Percentiles rank a stretch among this genome's conserved stretches.
Evolutionary conservation across 2,888 invertebrate species (phyloP).

Genomic region (Drosophila paramelanica): DNA sequence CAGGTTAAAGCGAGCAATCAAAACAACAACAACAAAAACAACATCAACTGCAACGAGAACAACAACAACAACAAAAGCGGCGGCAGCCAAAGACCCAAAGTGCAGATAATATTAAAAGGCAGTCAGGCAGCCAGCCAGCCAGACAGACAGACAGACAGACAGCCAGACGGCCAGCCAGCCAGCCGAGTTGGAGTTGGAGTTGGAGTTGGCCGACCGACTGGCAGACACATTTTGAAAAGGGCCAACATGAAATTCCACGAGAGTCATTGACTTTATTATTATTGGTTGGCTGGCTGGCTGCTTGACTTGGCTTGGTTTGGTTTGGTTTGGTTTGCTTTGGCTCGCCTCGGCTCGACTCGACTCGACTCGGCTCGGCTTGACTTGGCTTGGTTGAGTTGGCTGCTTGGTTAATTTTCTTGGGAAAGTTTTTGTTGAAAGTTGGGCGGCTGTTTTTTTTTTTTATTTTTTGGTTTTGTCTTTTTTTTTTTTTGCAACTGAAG

Average conservation of each 20-base stretch:
- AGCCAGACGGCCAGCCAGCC: slow-evolving; percentile 19
- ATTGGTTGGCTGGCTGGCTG: slow-evolving; percentile 53
- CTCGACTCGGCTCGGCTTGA: slow-evolving; percentile 33
- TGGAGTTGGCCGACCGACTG: slow-evolving; percentile 60
- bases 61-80: slow-evolving; percentile 52
- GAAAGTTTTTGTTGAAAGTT: slow-evolving; percentile 79
- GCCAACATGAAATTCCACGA: slow-evolving; percentile 82
- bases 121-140: slow-evolving; percentile 60
- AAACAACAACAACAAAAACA: slow-evolving; percentile 69
- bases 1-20: slow-evolving; percentile 83
- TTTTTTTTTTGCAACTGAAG: slow-evolving; percentile 53
- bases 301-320: slow-evolving; percentile 22
- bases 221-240: slow-evolving; percentile 79
- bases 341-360: slow-evolving; percentile 23
- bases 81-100: slow-evolving; percentile 74
- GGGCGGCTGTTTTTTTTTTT: slow-evolving; percentile 48
- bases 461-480: slow-evolving; percentile 13
- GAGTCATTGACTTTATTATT: slow-evolving; percentile 82
- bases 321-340: slow-evolving; percentile 20
- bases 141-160: slow-evolving; percentile 40
- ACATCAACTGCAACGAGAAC: slow-evolving; percentile 26
- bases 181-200: slow-evolving; percentile 57
- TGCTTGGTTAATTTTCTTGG: slow-evolving; percentile 75
- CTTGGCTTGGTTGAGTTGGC: slow-evolving; percentile 57
- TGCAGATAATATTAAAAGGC: slow-evolving; percentile 78